phyloP scores from a whole-genome alignment of 2,797 vertebrate genomes.

The Clarias platycephalus region DNA sequence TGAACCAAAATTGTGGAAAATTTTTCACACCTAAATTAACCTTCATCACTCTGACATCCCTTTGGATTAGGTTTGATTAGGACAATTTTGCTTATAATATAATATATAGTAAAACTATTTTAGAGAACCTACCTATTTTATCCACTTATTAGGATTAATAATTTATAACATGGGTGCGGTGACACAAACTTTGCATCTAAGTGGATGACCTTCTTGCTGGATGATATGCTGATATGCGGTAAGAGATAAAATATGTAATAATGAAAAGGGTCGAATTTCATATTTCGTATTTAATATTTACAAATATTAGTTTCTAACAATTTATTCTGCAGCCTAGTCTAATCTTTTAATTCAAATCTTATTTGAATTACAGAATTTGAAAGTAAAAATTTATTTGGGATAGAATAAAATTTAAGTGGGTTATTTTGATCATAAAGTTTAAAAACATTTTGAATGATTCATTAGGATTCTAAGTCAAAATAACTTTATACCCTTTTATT shows the following conservation, averaged over 20 bases:
- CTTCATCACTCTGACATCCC: neutral
- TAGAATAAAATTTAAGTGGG: neutral
- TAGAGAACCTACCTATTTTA: neutral
- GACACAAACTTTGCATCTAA: neutral
- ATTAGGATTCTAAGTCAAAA: neutral
- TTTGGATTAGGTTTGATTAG: neutral
- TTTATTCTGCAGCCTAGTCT: neutral
- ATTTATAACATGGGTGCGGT: neutral
- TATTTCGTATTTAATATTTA: neutral
- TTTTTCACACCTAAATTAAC: neutral
- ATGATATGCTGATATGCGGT: neutral
- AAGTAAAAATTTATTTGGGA: neutral
- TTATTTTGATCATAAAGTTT: neutral
- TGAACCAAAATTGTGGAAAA: neutral
- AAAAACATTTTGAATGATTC: neutral
- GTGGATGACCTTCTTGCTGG: too few species aligned
- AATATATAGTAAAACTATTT: neutral
- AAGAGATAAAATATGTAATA: neutral
- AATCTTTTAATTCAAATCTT: neutral
- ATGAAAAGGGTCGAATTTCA: neutral
- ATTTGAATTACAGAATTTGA: neutral
- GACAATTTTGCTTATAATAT: neutral
- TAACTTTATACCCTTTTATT: neutral
- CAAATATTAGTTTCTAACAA: neutral
- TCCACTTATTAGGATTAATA: neutral